These are phyloP conservation scores for Brachionus calyciflorus DNA, from an alignment of 1,140 invertebrate genomes.

Conservation along the genomic window DNA sequence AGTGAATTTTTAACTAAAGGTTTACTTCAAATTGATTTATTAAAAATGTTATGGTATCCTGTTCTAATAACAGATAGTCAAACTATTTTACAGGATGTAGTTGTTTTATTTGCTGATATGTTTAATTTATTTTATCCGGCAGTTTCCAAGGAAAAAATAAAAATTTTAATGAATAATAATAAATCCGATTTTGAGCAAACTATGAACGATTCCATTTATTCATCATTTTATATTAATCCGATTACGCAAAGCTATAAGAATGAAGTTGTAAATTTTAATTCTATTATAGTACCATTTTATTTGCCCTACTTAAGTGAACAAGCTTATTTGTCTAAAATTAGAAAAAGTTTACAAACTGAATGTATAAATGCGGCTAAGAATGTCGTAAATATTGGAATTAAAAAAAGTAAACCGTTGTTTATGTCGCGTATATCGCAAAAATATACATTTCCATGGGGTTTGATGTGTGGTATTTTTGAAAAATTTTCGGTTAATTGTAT, in stretches of 20 bases:
- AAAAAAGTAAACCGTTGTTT: not conserved
- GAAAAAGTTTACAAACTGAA: slow-evolving; percentile 5
- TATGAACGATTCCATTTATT: not conserved
- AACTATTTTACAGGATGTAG: not conserved
- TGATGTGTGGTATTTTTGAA: slow-evolving; percentile 28
- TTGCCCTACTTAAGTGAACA: slow-evolving; percentile 9
- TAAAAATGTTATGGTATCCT: slow-evolving; percentile 28
- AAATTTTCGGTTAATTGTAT: slow-evolving; percentile 41
- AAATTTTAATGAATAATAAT: not conserved
- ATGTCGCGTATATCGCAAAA: slow-evolving; percentile 37
- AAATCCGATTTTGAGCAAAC: slow-evolving; percentile 15
- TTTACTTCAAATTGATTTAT: not conserved
- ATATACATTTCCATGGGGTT: slow-evolving; percentile 32
- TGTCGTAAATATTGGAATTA: not conserved
- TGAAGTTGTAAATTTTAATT: slow-evolving; percentile 13
- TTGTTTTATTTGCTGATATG: not conserved
- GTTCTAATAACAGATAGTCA: slow-evolving; percentile 12
- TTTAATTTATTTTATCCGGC: slow-evolving; percentile 10
- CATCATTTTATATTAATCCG: slow-evolving; percentile 7
- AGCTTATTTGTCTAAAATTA: not conserved
- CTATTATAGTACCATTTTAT: slow-evolving; percentile 30
- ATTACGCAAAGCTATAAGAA: not conserved
- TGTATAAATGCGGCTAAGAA: not conserved
- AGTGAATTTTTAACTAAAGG: slow-evolving; percentile 32
- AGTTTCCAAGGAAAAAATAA: slow-evolving; percentile 26